phyloP scores from a whole-genome alignment of 2,113 vertebrate genomes.

The Podarcis raffonei region DNA sequence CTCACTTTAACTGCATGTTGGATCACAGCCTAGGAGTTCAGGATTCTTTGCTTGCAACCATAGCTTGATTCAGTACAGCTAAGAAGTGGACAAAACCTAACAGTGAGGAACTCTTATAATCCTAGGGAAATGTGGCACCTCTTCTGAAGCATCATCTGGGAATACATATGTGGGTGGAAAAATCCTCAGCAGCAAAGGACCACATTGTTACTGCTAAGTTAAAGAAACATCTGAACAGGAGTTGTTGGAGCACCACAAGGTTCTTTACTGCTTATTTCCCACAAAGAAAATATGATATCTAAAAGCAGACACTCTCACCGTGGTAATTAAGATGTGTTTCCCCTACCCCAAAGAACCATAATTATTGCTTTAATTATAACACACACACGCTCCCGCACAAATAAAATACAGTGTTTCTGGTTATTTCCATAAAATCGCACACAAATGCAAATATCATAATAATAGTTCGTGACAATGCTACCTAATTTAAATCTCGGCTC shows the following conservation, averaged over 20 bases:
- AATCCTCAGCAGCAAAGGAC: slow-evolving; percentile 5
- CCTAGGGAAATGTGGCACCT: background rate
- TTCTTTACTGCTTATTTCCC: background rate
- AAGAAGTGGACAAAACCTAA: background rate
- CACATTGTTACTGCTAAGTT: slow-evolving; percentile 1
- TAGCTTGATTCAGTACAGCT: background rate
- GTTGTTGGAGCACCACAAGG: background rate
- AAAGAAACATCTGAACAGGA: slow-evolving; percentile 29
- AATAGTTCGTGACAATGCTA: slow-evolving; percentile 27
- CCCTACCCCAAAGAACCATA: background rate
- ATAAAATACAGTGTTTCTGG: slow-evolving; percentile 24
- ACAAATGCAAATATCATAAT: slow-evolving; percentile 26
- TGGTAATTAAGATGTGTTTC: background rate
- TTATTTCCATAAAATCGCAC: slow-evolving; percentile 33
- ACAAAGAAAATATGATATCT: slow-evolving; percentile 22
- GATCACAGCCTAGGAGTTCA: background rate
- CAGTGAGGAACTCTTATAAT: background rate
- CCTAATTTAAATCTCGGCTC: slow-evolving; percentile 16
- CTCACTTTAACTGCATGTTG: background rate
- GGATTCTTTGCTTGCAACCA: background rate
- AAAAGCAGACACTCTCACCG: slow-evolving; percentile 6
- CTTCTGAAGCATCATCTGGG: slow-evolving; percentile 18
- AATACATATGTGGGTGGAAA: slow-evolving; percentile 2
- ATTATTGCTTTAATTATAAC: slow-evolving; percentile 5
- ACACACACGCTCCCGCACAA: background rate